A percentile compares a stretch with the other conserved stretches of the same genome.
Conservation (phyloP, 2,888 invertebrate genomes). For the Phoronis australis region DNA sequence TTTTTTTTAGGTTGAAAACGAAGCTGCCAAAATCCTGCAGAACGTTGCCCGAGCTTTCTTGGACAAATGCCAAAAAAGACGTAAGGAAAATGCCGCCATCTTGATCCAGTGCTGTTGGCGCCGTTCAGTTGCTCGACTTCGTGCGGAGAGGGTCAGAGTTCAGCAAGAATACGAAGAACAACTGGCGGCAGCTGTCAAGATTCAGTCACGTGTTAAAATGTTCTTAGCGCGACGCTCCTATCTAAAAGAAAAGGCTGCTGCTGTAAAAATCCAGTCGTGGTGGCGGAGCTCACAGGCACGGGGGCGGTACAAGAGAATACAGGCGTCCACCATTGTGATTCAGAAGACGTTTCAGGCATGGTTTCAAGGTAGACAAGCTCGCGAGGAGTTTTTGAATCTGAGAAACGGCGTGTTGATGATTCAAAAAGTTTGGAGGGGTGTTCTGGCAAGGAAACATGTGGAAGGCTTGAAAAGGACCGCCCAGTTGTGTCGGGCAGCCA, state of each 20-base stretch:
- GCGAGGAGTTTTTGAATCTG: conserved; percentile 12
- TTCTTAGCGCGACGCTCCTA: conserved; percentile 9
- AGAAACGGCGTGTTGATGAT: conserved; percentile 2
- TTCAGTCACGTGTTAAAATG: conserved; percentile 26
- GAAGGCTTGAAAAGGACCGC: neutral
- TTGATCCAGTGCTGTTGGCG: too few species aligned
- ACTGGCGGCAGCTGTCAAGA: conserved; percentile 13
- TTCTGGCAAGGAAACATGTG: neutral
- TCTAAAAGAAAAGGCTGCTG: conserved; percentile 9
- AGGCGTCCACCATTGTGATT: too few species aligned
- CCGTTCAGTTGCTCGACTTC: too few species aligned
- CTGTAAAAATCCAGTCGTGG: conserved; percentile 6
- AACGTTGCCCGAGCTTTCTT: conserved; percentile 19
- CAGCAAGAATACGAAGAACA: too few species aligned
- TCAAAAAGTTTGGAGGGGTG: neutral
- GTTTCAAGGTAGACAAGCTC: too few species aligned
- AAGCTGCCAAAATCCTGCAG: conserved; percentile 31
- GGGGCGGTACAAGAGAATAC: too few species aligned
- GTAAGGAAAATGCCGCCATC: too few species aligned
- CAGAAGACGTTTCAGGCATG: too few species aligned
- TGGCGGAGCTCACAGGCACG: conserved; percentile 2
- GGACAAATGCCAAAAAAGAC: neutral
- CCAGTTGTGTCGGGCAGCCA: too few species aligned
- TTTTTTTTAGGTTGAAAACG: conserved; percentile 18
- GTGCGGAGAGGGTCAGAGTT: too few species aligned